Conservation (phyloP, 2,888 invertebrate species). For the Fragum whitleyi region DNA sequence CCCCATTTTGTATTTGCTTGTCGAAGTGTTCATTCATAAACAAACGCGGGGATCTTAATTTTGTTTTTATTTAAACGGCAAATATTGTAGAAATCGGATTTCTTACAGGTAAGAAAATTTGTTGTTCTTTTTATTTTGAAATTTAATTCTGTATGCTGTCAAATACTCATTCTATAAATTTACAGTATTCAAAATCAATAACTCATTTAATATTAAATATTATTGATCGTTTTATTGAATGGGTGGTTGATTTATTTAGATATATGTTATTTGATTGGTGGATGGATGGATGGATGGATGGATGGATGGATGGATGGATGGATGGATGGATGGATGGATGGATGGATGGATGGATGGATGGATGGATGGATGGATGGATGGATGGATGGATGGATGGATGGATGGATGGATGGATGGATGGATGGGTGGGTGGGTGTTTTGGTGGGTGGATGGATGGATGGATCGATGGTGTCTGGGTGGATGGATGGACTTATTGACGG, state of each 20-base stretch:
- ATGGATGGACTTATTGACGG: no score
- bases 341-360: constrained; percentile 10
- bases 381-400: constrained; percentile 4
- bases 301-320: background rate
- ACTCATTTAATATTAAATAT: no score
- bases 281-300: background rate
- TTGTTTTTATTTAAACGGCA: background rate
- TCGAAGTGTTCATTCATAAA: background rate
- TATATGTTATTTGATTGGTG: no score
- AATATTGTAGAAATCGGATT: background rate
- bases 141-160: no score
- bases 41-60: background rate
- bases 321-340: background rate
- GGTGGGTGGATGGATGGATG: no score
- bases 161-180: no score
- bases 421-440: background rate
- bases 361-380: constrained; percentile 11
- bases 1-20: constrained; percentile 1
- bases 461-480: no score
- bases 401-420: constrained; percentile 12
- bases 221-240: no score
- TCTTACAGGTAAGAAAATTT: background rate
- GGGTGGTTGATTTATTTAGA: no score
- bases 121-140: no score
- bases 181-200: no score